phyloP scores from a whole-genome alignment of 2,888 invertebrate genomes.

The Busseola fusca region DNA sequence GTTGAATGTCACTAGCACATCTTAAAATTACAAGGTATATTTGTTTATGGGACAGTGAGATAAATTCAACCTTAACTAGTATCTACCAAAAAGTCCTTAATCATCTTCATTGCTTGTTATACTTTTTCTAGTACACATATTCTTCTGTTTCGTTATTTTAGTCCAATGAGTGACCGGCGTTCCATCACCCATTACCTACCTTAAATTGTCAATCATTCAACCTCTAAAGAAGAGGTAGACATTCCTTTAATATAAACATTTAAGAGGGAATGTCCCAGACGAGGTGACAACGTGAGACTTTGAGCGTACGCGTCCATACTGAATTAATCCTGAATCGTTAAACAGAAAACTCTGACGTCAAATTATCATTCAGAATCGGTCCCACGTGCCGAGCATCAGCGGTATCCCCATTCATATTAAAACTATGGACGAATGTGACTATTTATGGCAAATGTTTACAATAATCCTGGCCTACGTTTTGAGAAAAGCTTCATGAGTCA shows the following conservation, averaged over 20 bases:
- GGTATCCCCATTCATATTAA: background rate
- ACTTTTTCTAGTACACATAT: background rate
- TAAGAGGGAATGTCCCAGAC: background rate
- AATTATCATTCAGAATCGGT: background rate
- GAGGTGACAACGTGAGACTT: conserved; percentile 26
- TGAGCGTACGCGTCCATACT: conserved; percentile 15
- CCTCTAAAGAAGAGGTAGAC: background rate
- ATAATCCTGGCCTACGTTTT: conserved; percentile 21
- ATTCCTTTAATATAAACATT: background rate
- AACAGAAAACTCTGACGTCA: conserved; percentile 33
- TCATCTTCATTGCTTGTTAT: background rate
- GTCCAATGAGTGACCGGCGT: background rate
- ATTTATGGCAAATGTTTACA: conserved; percentile 41
- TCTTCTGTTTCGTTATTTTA: background rate
- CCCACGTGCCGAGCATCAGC: conserved; percentile 31
- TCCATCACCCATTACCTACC: background rate
- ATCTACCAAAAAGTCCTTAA: background rate
- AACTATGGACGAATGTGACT: conserved; percentile 21
- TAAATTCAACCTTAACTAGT: background rate
- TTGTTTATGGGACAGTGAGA: background rate
- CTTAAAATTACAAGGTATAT: background rate
- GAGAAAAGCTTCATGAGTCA: conserved; percentile 42
- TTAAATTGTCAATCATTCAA: background rate
- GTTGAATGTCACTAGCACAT: background rate
- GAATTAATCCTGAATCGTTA: conserved; percentile 27